Percentiles rank a stretch among this genome's conserved stretches.
Evolutionary conservation across 2,888 invertebrate genomes (phyloP).

Genomic region (Pristionchus arcanus): DNA sequence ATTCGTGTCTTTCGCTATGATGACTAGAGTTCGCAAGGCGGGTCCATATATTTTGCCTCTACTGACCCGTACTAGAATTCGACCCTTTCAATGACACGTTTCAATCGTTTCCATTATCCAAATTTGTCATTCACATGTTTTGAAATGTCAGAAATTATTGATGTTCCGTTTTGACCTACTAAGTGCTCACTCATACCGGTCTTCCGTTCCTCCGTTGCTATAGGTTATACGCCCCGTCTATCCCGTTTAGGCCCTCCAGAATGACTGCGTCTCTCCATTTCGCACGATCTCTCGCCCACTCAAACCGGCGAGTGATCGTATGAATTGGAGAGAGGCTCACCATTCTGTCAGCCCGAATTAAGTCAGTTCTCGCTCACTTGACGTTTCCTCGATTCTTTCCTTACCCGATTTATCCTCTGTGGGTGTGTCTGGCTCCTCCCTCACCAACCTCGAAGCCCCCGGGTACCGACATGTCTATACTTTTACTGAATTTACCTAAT

Average conservation of each 20-base stretch:
- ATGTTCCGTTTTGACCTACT: background rate
- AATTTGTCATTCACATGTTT: background rate
- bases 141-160: background rate
- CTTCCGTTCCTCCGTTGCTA: background rate
- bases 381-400: background rate
- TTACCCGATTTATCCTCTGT: background rate
- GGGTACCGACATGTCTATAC: background rate
- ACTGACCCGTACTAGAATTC: background rate
- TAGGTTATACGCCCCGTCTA: background rate
- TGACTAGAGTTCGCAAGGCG: background rate
- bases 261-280: too few species aligned
- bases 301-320: too few species aligned
- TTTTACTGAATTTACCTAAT: background rate
- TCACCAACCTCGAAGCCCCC: background rate
- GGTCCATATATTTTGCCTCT: background rate
- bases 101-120: background rate
- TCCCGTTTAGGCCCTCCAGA: background rate
- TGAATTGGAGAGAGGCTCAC: too few species aligned
- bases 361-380: background rate
- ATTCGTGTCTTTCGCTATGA: background rate
- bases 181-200: background rate
- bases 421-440: background rate
- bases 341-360: background rate
- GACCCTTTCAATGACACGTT: too few species aligned
- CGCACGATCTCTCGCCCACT: too few species aligned